Evolutionary conservation across 1,140 invertebrate species (phyloP).

Genomic region (Portunus trituberculatus): DNA sequence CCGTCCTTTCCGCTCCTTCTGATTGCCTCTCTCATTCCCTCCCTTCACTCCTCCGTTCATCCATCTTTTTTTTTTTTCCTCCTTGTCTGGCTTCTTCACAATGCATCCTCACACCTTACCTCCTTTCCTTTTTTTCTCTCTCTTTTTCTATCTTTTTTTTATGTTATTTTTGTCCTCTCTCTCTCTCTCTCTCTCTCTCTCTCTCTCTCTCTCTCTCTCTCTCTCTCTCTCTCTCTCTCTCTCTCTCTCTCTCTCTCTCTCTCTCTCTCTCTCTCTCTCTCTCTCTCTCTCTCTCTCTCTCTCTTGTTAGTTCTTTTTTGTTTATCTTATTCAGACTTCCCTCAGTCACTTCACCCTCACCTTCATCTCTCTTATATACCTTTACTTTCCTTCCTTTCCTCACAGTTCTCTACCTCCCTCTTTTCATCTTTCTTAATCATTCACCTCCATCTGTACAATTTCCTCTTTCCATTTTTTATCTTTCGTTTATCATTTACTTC

Average conservation of each 20-base stretch:
- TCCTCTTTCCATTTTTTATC: too few relatives aligned
- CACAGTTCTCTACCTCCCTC: too few relatives aligned
- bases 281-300: neutral
- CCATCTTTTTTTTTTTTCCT: too few relatives aligned
- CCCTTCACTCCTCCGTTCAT: neutral
- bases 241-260: neutral
- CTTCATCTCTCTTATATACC: too few relatives aligned
- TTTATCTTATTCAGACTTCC: too few relatives aligned
- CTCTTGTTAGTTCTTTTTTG: neutral
- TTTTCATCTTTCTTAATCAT: too few relatives aligned
- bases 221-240: neutral
- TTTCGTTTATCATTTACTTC: too few relatives aligned
- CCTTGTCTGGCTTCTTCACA: neutral
- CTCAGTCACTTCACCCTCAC: too few relatives aligned
- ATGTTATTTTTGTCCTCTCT: neutral
- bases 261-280: neutral
- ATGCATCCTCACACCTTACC: neutral
- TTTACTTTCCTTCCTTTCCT: too few relatives aligned
- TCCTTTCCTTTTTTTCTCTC: neutral
- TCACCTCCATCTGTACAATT: too few relatives aligned
- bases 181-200: neutral
- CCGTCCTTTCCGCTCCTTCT: neutral
- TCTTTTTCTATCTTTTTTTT: neutral
- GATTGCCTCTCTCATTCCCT: too few relatives aligned
- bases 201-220: neutral